These are phyloP conservation scores for Troides oblongomaculatus DNA, from an alignment of 2,888 invertebrate species.

Conservation along the genomic window DNA sequence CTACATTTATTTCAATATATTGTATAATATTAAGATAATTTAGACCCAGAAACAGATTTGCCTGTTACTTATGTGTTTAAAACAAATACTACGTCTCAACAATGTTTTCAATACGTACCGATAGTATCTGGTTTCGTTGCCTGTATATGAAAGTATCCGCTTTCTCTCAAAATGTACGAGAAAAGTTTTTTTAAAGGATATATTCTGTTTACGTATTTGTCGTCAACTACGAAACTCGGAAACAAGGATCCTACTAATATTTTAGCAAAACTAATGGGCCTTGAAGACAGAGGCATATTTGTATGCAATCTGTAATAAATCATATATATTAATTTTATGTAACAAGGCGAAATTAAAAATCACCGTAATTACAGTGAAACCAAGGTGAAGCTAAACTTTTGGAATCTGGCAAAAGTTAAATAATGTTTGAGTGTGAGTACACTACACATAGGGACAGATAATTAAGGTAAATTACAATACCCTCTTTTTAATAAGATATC, in stretches of 20 bases:
- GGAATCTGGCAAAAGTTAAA: too few species aligned
- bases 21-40: too few species aligned
- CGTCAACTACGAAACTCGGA: conserved; percentile 72
- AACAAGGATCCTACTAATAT: conserved; percentile 70
- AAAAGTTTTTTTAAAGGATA: conserved; percentile 72
- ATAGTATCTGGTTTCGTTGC: conserved; percentile 91
- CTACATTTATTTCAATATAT: too few species aligned
- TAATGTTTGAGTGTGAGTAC: too few species aligned
- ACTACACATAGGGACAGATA: too few species aligned
- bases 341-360: not conserved
- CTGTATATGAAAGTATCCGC: conserved; percentile 87
- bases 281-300: conserved; percentile 81
- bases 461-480: too few species aligned
- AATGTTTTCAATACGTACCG: conserved; percentile 69
- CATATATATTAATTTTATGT: conserved; percentile 42
- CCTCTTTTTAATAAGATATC: too few species aligned
- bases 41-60: too few species aligned
- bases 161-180: conserved; percentile 64
- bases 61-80: not conserved
- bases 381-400: not conserved
- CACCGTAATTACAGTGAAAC: not conserved
- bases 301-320: conserved; percentile 65
- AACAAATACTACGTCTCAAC: not conserved
- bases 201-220: conserved; percentile 62
- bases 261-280: conserved; percentile 54